Evolutionary conservation across 1,140 invertebrate species (phyloP), one percentile per base, ranked within the genome.

Genomic region (Drosophila bocqueti): DNA sequence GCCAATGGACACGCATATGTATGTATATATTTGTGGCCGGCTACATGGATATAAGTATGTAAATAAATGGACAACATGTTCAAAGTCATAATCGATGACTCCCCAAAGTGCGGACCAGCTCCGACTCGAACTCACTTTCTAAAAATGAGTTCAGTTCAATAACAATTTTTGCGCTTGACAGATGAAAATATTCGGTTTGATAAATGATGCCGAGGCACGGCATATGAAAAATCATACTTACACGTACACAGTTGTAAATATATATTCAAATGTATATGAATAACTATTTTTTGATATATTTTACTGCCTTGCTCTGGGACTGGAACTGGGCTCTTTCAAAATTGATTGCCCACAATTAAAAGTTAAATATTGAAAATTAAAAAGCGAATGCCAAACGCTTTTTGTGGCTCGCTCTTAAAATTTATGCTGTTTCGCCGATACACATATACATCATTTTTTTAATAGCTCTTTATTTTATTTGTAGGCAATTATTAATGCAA

Each of bases 401-500:
- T 57, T 57, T 57, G 52, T 40, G 29, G 29, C 31, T 21, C n/a
- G 24, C 50, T 40, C 34, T n/a, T 67, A 52, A 67, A 76, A 65
- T 76, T 55, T 77, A 66, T 76, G 52, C 52, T 61, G 43, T 75
- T 61, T 43, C 57, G 29, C 24, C 61, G 61, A 74, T 57, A 34
- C 40, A 29, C 60, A 9, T 63, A 68, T 63, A 60, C 36, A 45
- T 63, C 21, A 54, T 59, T 58, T 71, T 76, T 73, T 87, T 71
- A 75, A 84, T 89, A 87, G 69, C 77, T 84, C 69, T 74, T 89
- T 89, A 90, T 89, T 87, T 89, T 89, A 89, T 89, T 89, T 89
- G 85, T 83, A 73, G 81, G 81, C 85, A 89, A 89, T 89, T 89
- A 89, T 89, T 89, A 89, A 89, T 84, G 84, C 85, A 89, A 89